A percentile compares a stretch with the other conserved stretches of the same genome.
phyloP scores from a whole-genome alignment of 2,797 vertebrate species.

The Eurystomus glaucurus region DNA sequence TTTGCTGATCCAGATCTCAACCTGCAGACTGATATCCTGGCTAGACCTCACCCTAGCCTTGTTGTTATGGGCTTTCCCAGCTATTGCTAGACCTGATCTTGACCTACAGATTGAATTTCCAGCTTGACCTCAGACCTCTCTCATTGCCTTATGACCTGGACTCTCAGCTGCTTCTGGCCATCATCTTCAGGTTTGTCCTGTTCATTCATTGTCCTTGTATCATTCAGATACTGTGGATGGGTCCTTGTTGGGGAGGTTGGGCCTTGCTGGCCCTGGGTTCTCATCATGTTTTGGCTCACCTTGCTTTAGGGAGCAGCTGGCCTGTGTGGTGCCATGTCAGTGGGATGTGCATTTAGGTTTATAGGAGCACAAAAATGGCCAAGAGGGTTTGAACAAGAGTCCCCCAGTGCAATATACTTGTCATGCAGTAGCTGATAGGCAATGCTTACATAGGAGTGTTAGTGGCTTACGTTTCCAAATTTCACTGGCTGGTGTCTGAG shows the following conservation, averaged over 20 bases:
- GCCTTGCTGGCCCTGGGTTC: background rate
- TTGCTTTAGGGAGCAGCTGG: background rate
- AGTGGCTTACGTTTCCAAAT: background rate
- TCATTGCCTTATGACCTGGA: background rate
- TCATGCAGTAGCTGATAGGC: background rate
- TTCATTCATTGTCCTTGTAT: too few relatives aligned
- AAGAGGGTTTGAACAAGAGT: background rate
- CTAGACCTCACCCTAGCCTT: background rate
- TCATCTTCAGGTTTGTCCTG: background rate
- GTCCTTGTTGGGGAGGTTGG: background rate
- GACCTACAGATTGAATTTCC: background rate
- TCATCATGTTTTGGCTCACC: background rate
- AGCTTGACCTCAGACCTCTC: background rate
- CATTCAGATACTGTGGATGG: background rate
- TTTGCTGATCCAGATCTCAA: fast-evolving
- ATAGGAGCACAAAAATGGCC: background rate
- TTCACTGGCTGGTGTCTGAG: background rate
- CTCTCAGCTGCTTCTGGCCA: fast-evolving
- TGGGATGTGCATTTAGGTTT: background rate
- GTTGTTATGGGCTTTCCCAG: background rate
- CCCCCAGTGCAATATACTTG: background rate
- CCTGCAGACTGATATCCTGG: background rate
- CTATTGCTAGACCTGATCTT: background rate
- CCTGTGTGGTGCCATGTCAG: fast-evolving
- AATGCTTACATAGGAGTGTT: background rate